Conservation (phyloP, 2,113 vertebrate species). For the Ophiodon elongatus region DNA sequence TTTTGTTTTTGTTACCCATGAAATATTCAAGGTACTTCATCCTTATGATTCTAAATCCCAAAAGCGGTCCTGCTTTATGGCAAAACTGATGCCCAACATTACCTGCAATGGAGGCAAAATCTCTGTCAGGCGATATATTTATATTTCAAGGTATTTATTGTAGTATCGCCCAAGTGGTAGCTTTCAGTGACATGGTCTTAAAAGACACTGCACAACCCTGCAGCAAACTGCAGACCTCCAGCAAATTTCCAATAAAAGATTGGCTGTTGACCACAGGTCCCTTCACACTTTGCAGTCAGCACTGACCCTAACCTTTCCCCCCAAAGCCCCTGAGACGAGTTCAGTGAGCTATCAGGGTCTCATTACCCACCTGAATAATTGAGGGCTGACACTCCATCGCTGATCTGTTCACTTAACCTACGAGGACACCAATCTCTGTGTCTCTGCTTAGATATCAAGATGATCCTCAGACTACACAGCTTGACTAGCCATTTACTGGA, state of each 20-base stretch:
- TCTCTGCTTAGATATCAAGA: constrained; percentile 40
- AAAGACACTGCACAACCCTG: not conserved
- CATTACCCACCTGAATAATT: constrained; percentile 73
- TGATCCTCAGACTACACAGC: not conserved
- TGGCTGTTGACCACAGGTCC: constrained; percentile 3
- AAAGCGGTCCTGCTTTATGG: not conserved
- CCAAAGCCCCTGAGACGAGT: constrained; percentile 25
- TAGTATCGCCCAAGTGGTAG: not conserved
- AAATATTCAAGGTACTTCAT: not conserved
- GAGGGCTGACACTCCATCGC: constrained; percentile 53
- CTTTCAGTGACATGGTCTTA: not conserved
- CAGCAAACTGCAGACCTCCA: not conserved
- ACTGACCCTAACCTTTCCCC: constrained; percentile 13
- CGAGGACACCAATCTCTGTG: constrained; percentile 33
- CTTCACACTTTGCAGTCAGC: not conserved
- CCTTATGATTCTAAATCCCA: not conserved
- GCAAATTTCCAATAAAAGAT: constrained; percentile 1
- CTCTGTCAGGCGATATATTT: not conserved
- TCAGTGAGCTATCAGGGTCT: constrained; percentile 49
- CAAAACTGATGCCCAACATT: not conserved
- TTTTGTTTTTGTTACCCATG: not conserved
- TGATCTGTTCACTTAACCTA: constrained; percentile 66
- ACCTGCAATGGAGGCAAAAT: not conserved
- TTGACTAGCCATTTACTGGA: constrained; percentile 14
- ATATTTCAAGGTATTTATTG: not conserved